A percentile compares a stretch with the other conserved stretches of the same genome.
phyloP scores from a whole-genome alignment of 2,797 vertebrate genomes.

The Tapera naevia region DNA sequence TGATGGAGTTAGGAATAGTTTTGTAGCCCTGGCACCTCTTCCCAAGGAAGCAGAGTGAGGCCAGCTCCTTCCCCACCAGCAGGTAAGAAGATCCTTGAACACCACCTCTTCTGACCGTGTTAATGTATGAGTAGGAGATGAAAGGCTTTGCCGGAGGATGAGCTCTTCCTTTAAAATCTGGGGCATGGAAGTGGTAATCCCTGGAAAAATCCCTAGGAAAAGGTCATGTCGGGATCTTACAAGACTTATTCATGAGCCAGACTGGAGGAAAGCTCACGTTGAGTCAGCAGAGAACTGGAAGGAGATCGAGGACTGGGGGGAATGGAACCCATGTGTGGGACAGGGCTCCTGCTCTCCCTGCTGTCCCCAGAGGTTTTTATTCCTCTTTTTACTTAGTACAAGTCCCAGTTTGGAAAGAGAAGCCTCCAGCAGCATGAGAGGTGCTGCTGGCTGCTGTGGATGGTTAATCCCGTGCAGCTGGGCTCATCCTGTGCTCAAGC shows the following conservation, averaged over 20 bases:
- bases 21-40: background rate
- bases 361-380: background rate
- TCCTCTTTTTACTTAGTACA: background rate
- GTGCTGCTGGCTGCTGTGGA: background rate
- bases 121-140: background rate
- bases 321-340: background rate
- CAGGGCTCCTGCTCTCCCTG: background rate
- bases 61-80: background rate
- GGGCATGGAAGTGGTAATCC: background rate
- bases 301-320: background rate
- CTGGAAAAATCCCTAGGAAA: conserved; percentile 28
- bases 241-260: background rate
- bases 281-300: background rate
- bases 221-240: background rate
- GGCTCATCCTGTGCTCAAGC: background rate
- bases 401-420: background rate
- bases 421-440: background rate
- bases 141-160: background rate
- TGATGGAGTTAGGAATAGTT: background rate
- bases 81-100: background rate
- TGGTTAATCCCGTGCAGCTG: background rate
- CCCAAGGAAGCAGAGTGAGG: background rate
- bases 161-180: background rate
- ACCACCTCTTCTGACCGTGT: background rate
- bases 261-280: background rate